phyloP scores from a whole-genome alignment of 2,113 vertebrate genomes.

The Phyllopteryx taeniolatus region DNA sequence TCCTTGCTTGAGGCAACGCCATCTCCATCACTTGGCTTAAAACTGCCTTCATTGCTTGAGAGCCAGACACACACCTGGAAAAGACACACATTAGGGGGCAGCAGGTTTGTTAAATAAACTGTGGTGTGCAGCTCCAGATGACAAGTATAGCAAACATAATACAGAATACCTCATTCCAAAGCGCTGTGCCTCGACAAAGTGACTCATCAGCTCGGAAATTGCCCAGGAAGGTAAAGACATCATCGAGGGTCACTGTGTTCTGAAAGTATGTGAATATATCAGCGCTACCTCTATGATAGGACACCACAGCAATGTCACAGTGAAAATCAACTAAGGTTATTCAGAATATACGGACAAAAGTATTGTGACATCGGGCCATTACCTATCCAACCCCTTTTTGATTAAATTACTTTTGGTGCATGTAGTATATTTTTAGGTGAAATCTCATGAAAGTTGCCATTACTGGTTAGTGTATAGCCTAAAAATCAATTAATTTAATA shows the following conservation, averaged over 20 bases:
- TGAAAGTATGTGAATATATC: constrained; percentile 33
- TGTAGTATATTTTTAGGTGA: no score
- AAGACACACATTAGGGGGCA: neutral
- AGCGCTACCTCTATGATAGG: neutral
- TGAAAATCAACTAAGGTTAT: neutral
- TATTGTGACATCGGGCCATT: no score
- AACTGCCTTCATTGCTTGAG: constrained; percentile 72
- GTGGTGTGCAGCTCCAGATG: neutral
- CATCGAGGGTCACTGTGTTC: constrained; percentile 80
- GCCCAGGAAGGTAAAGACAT: constrained; percentile 81
- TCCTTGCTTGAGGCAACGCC: constrained; percentile 17
- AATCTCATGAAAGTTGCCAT: neutral
- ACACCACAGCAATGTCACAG: neutral
- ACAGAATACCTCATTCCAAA: constrained; percentile 83
- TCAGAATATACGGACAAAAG: no score
- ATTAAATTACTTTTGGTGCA: no score
- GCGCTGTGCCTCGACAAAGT: constrained; percentile 77
- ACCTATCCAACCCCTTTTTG: no score
- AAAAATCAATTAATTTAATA: no score
- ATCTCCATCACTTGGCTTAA: constrained; percentile 48
- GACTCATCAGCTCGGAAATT: constrained; percentile 85
- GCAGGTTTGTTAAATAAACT: neutral
- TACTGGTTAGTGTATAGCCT: no score
- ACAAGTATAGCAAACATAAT: neutral
- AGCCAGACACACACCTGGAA: constrained; percentile 85